phyloP scores from a whole-genome alignment of 2,113 vertebrate species.

The Fregetta grallaria region DNA sequence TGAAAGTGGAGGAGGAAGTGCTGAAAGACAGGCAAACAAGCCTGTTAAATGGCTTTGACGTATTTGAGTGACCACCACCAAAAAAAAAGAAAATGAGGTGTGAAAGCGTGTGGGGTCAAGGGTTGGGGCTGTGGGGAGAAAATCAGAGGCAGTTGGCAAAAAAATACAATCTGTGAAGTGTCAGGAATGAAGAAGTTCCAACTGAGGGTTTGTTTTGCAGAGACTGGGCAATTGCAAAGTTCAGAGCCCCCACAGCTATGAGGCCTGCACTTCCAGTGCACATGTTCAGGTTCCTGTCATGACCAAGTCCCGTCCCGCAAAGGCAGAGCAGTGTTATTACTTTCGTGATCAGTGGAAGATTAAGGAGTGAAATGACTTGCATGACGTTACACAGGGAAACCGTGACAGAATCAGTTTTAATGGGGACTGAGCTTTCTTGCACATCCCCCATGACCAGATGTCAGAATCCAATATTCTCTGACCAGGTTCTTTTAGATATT shows the following conservation, averaged over 20 bases:
- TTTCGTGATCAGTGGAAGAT: neutral
- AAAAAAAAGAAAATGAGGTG: conserved; percentile 89
- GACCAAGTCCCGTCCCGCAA: neutral
- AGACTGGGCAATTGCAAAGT: neutral
- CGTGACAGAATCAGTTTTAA: neutral
- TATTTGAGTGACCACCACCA: conserved; percentile 79
- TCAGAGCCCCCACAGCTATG: neutral
- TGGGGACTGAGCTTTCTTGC: neutral
- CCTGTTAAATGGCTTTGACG: conserved; percentile 80
- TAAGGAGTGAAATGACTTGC: neutral
- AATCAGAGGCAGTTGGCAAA: neutral
- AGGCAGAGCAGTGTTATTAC: neutral
- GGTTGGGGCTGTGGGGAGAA: neutral
- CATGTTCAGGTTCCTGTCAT: neutral
- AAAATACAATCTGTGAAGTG: neutral
- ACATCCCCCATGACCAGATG: neutral
- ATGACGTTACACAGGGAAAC: neutral
- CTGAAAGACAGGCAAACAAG: conserved; percentile 41
- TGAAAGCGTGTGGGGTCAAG: neutral
- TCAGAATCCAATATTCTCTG: neutral
- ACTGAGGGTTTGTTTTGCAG: neutral
- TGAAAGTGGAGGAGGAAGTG: conserved; percentile 9
- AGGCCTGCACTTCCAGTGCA: neutral
- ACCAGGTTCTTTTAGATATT: neutral
- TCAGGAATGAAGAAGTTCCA: neutral